A percentile compares a stretch with the other conserved stretches of the same genome.
Conservation (phyloP, 2,113 vertebrate species). For the Choloepus hoffmanni region DNA sequence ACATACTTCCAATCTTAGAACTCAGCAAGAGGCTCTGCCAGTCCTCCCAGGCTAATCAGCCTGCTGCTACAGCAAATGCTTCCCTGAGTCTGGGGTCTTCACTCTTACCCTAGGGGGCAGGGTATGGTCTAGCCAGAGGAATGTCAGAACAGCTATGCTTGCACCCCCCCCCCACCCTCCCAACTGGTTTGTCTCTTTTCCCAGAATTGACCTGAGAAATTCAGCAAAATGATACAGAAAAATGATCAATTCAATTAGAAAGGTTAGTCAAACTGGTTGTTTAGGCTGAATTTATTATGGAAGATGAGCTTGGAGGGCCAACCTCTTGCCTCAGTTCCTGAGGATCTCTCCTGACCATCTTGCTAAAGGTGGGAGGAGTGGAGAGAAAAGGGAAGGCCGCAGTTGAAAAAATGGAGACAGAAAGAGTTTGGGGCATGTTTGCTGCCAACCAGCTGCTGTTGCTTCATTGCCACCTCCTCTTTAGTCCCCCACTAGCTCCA, state of each 20-base stretch:
- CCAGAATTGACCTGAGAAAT: slow-evolving; percentile 43
- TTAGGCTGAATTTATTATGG: not conserved
- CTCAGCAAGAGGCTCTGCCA: not conserved
- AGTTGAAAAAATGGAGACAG: not conserved
- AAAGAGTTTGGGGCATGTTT: not conserved
- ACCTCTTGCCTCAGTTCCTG: not conserved
- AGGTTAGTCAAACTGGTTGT: not conserved
- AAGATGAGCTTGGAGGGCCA: not conserved
- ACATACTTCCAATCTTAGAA: not conserved
- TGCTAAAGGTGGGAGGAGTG: not conserved
- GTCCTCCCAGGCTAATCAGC: slow-evolving; percentile 34
- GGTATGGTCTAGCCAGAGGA: slow-evolving; percentile 29
- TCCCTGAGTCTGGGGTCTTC: not conserved
- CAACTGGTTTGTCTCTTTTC: not conserved
- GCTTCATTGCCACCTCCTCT: not conserved
- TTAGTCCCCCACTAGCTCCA: not conserved
- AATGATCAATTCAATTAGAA: slow-evolving; percentile 54
- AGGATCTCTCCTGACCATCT: not conserved
- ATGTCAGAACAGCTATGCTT: slow-evolving; percentile 58
- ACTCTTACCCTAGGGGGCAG: not conserved
- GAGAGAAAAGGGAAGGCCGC: not conserved
- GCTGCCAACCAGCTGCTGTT: not conserved
- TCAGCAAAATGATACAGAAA: slow-evolving; percentile 16
- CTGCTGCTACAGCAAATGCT: not conserved
- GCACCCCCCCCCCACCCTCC: not conserved